Percentiles rank a stretch among this genome's conserved stretches.
Evolutionary conservation across 2,113 vertebrate species (phyloP).

Genomic region (Chionis minor): DNA sequence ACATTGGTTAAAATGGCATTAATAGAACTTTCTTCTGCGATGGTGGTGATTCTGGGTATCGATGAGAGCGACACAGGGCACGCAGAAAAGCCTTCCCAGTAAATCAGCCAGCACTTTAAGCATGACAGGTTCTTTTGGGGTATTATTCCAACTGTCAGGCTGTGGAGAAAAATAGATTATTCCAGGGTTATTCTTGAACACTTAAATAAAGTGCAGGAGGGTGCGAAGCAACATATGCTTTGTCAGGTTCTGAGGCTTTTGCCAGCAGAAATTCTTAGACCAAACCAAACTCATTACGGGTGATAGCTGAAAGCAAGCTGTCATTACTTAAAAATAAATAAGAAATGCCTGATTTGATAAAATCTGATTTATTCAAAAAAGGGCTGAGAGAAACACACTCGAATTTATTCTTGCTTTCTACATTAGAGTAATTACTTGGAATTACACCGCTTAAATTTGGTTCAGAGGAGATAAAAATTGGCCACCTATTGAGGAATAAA

Average conservation of each 20-base stretch:
- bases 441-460: not conserved
- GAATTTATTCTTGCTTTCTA: not conserved
- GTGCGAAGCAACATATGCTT: not conserved
- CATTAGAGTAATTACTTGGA: not conserved
- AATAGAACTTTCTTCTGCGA: not conserved
- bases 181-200: not conserved
- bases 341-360: conserved; percentile 24
- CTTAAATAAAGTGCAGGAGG: not conserved
- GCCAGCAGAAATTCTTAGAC: not conserved
- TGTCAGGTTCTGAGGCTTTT: not conserved
- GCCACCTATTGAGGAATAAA: not conserved
- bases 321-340: not conserved
- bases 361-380: conserved; percentile 42
- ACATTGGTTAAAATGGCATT: not conserved
- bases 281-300: not conserved
- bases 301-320: not conserved
- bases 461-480: not conserved
- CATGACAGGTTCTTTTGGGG: not conserved
- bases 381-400: conserved; percentile 11
- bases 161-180: not conserved
- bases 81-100: not conserved
- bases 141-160: not conserved
- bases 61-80: not conserved
- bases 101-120: not conserved
- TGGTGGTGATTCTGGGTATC: not conserved